Evolutionary conservation across 2,113 vertebrate genomes (phyloP).

Genomic region (Arvicanthis niloticus): DNA sequence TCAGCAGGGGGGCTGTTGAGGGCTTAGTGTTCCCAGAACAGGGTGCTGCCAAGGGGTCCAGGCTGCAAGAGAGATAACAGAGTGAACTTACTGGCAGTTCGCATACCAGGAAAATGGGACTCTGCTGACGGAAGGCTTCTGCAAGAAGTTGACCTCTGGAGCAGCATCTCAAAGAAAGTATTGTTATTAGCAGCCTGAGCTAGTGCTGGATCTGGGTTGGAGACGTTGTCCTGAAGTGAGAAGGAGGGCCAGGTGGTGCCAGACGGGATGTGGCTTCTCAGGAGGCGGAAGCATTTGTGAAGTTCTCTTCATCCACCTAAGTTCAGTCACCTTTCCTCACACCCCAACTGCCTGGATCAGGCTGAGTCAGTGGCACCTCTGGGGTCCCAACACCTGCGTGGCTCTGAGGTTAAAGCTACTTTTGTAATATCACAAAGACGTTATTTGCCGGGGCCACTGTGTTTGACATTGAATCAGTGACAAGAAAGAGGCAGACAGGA

Average conservation of each 20-base stretch:
- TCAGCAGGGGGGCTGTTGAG: neutral
- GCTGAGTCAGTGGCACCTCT: neutral
- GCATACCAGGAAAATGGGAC: accelerated
- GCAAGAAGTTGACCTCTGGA: neutral
- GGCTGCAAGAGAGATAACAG: neutral
- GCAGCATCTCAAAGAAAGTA: neutral
- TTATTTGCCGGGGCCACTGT: neutral
- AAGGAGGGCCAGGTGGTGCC: neutral
- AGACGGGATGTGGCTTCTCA: accelerated
- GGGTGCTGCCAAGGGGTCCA: neutral
- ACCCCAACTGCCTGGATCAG: neutral
- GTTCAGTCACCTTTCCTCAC: neutral
- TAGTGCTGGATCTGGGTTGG: too few relatives aligned
- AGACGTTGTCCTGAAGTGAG: neutral
- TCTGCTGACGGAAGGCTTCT: neutral
- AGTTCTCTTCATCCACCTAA: neutral
- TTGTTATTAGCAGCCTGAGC: neutral
- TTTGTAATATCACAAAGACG: neutral
- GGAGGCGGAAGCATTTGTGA: neutral
- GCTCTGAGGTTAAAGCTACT: neutral
- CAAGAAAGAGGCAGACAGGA: neutral
- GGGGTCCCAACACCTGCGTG: neutral
- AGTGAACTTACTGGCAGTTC: neutral
- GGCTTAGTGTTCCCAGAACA: neutral
- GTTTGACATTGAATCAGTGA: neutral